Evolutionary conservation across 2,888 invertebrate species (phyloP).

Genomic region (Ornithoptera alexandrae): DNA sequence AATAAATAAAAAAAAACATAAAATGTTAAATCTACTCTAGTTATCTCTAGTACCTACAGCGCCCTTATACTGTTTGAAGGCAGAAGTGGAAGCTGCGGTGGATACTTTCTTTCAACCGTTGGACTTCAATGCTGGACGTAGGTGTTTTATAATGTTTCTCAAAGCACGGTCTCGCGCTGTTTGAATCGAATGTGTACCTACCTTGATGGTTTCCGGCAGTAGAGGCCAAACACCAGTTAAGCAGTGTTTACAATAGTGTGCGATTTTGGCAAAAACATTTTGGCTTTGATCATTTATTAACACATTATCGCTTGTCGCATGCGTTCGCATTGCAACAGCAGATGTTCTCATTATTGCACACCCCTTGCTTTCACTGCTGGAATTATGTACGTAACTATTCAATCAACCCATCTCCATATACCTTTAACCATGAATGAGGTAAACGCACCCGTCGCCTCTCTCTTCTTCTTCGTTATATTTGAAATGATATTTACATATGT

Average conservation of each 20-base stretch:
- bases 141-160: too few species aligned
- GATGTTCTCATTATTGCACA: conserved; percentile 68
- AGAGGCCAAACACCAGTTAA: too few species aligned
- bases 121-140: too few species aligned
- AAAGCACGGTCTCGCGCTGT: too few species aligned
- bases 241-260: too few species aligned
- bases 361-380: conserved; percentile 43
- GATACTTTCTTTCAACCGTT: neutral
- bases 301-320: conserved; percentile 33
- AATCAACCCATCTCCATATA: conserved; percentile 60
- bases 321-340: conserved; percentile 46
- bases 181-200: too few species aligned
- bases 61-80: too few species aligned
- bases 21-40: too few species aligned
- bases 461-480: neutral
- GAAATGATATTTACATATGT: neutral
- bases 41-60: too few species aligned
- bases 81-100: too few species aligned
- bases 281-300: conserved; percentile 8
- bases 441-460: conserved; percentile 27
- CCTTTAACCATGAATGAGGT: conserved; percentile 54
- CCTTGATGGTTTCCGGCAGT: too few species aligned
- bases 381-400: conserved; percentile 32
- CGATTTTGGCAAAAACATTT: neutral
- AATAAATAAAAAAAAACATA: too few species aligned